Percentiles rank a stretch among this genome's conserved stretches.
Conservation (phyloP, 1,140 invertebrate species). For the Aphaenogaster floridana region DNA sequence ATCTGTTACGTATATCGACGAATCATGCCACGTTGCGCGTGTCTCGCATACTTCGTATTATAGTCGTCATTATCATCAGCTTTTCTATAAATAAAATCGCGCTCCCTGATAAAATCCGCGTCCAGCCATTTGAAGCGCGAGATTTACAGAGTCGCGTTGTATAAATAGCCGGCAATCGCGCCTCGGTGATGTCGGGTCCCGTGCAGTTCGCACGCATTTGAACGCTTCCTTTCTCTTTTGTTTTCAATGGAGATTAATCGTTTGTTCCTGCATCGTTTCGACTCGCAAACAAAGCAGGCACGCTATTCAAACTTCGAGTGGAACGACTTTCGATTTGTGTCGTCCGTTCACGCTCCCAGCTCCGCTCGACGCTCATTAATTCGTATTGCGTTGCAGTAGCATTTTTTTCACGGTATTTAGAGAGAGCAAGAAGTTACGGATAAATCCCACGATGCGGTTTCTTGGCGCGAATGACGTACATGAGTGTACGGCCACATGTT, state of each 20-base stretch:
- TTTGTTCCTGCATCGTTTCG: conserved; percentile 64
- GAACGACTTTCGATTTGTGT: conserved; percentile 69
- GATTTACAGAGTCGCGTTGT: conserved; percentile 74
- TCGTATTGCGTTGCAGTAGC: conserved; percentile 37
- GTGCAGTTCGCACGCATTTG: conserved; percentile 70
- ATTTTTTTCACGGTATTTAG: conserved; percentile 29
- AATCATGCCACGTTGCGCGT: conserved; percentile 2
- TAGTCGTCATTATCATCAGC: conserved; percentile 68
- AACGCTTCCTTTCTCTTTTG: conserved; percentile 77
- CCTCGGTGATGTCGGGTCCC: conserved; percentile 64
- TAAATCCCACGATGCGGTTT: conserved; percentile 23
- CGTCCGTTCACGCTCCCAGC: conserved; percentile 47
- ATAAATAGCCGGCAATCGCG: conserved; percentile 76
- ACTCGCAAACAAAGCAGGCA: conserved; percentile 62
- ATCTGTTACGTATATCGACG: conserved; percentile 32
- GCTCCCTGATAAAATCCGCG: conserved; percentile 64
- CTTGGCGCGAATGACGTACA: not conserved
- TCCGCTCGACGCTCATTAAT: conserved; percentile 46
- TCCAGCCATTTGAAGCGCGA: conserved; percentile 67
- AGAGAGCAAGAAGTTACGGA: conserved; percentile 24
- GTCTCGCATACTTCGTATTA: conserved; percentile 39
- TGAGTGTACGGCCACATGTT: not conserved
- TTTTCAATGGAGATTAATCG: conserved; percentile 76
- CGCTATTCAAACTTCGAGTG: conserved; percentile 43
- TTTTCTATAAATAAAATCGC: conserved; percentile 76